phyloP scores from a whole-genome alignment of 2,888 invertebrate species.

The Pristionchus mayeri region DNA sequence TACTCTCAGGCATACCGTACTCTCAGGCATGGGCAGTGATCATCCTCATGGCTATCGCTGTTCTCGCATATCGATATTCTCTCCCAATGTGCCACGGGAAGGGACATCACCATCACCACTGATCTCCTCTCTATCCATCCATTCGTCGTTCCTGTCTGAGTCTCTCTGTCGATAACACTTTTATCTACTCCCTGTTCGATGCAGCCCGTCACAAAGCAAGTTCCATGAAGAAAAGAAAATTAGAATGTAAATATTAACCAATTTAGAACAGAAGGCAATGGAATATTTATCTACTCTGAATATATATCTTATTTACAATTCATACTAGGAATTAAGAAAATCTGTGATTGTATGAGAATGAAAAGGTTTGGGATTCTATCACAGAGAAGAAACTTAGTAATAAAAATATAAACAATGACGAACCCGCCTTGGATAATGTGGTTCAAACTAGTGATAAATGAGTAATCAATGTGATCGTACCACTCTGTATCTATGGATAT shows the following conservation, averaged over 20 bases:
- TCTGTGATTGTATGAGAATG: constrained; percentile 24
- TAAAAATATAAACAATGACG: constrained; percentile 12
- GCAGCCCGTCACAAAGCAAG: background rate
- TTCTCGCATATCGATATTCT: constrained; percentile 21
- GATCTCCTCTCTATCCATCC: background rate
- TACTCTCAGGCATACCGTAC: background rate
- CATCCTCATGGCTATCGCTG: constrained; percentile 27
- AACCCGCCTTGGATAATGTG: constrained; percentile 36
- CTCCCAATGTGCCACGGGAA: constrained; percentile 20
- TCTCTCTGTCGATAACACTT: constrained; percentile 40
- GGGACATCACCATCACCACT: constrained; percentile 7
- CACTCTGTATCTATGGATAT: background rate
- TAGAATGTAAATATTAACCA: no score
- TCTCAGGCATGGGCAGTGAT: constrained; percentile 38
- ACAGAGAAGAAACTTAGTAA: constrained; percentile 34
- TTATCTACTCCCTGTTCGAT: constrained; percentile 15
- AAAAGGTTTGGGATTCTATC: constrained; percentile 18
- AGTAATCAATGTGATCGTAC: background rate
- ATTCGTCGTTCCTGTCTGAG: background rate
- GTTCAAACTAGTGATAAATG: constrained; percentile 22
- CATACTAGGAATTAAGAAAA: constrained; percentile 1
- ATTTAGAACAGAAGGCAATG: no score
- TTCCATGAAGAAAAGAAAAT: background rate
- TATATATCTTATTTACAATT: constrained; percentile 43
- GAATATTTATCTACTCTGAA: constrained; percentile 26